These are phyloP conservation scores for Barnardius zonarius DNA, from an alignment of 2,113 vertebrate species.

Conservation along the genomic window DNA sequence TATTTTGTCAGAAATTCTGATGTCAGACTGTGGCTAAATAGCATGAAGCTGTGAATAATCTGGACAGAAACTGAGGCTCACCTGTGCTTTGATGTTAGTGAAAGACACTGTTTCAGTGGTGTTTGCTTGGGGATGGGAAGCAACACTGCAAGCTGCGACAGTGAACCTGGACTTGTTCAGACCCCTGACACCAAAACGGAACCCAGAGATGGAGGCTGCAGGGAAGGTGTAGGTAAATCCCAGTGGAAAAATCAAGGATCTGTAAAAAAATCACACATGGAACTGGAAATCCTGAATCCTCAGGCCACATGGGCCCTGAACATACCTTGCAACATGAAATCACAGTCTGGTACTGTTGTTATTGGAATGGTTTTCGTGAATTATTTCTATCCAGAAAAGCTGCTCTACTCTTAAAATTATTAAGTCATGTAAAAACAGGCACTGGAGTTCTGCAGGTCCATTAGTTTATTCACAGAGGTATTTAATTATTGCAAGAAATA, in stretches of 20 bases:
- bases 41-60: background rate
- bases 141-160: rapidly evolving
- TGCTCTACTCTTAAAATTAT: background rate
- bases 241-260: background rate
- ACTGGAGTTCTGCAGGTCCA: background rate
- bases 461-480: background rate
- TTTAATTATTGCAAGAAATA: background rate
- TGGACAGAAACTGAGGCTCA: background rate
- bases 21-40: background rate
- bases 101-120: rapidly evolving
- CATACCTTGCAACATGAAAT: background rate
- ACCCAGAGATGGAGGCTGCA: background rate
- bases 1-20: background rate
- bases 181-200: background rate
- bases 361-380: background rate
- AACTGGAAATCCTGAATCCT: background rate
- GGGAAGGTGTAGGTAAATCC: background rate
- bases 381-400: background rate
- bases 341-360: background rate
- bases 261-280: rapidly evolving
- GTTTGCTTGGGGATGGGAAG: background rate
- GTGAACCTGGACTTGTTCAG: rapidly evolving
- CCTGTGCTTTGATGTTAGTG: background rate
- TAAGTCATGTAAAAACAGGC: background rate
- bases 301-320: background rate